Conservation (phyloP, 2,113 vertebrate genomes). For the Brachypteracias leptosomus region DNA sequence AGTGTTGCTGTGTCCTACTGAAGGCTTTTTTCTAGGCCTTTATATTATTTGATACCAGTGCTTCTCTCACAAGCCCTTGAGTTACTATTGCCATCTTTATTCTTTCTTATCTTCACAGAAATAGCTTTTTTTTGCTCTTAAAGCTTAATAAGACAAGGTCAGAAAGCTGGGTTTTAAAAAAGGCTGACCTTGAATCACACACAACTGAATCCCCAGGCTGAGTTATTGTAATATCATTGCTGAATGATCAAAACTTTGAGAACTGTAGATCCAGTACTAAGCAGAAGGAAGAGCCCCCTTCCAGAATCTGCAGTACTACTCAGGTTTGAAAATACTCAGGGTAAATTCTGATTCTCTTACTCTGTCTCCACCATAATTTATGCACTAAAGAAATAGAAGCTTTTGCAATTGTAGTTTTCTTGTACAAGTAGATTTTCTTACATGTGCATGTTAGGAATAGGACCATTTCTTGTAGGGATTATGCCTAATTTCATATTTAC, state of each 20-base stretch:
- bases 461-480: not conserved
- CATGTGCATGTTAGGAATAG: not conserved
- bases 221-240: not conserved
- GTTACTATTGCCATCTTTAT: not conserved
- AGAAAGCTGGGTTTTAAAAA: not conserved
- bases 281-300: not conserved
- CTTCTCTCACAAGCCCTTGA: not conserved
- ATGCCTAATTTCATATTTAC: not conserved
- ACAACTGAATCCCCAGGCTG: not conserved
- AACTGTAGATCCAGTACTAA: not conserved
- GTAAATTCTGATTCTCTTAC: not conserved
- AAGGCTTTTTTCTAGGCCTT: fast-evolving
- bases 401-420: not conserved
- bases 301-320: too few relatives aligned
- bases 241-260: not conserved
- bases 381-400: fast-evolving
- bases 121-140: not conserved
- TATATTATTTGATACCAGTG: not conserved
- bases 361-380: not conserved
- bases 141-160: not conserved
- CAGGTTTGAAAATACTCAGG: not conserved
- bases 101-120: not conserved
- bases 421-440: not conserved
- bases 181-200: not conserved
- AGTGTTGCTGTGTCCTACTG: not conserved